Conservation (phyloP, 2,797 vertebrate species). For the Eupleurogrammus muticus region DNA sequence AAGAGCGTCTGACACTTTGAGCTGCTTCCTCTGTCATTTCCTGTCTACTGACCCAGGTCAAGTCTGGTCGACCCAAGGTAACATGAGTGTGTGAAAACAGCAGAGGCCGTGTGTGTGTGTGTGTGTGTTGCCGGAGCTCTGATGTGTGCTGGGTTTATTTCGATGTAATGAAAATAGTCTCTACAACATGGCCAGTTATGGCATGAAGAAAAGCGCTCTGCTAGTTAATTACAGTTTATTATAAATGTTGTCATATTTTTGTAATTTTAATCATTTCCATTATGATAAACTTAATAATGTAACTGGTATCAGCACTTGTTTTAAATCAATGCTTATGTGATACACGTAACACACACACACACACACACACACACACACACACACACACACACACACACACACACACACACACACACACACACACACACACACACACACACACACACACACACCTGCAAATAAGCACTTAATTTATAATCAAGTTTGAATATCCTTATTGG, state of each 20-base stretch:
- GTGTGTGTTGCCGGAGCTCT: neutral
- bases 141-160: neutral
- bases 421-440: too few relatives aligned
- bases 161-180: neutral
- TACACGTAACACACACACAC: too few relatives aligned
- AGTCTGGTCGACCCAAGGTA: constrained; percentile 47
- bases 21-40: constrained; percentile 61
- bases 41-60: constrained; percentile 44
- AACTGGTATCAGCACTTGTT: neutral
- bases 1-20: constrained; percentile 40
- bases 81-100: constrained; percentile 46
- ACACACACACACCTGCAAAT: too few relatives aligned
- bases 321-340: neutral
- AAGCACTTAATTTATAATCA: too few relatives aligned
- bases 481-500: too few relatives aligned
- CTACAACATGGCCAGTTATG: neutral
- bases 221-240: too few relatives aligned
- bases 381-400: too few relatives aligned
- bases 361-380: too few relatives aligned
- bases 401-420: too few relatives aligned
- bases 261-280: neutral
- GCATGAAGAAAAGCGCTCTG: too few relatives aligned
- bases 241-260: neutral
- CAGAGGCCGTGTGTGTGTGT: neutral
- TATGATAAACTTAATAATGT: neutral